Evolutionary conservation across 2,797 vertebrate genomes (phyloP).

Genomic region (Crax fasciolata): DNA sequence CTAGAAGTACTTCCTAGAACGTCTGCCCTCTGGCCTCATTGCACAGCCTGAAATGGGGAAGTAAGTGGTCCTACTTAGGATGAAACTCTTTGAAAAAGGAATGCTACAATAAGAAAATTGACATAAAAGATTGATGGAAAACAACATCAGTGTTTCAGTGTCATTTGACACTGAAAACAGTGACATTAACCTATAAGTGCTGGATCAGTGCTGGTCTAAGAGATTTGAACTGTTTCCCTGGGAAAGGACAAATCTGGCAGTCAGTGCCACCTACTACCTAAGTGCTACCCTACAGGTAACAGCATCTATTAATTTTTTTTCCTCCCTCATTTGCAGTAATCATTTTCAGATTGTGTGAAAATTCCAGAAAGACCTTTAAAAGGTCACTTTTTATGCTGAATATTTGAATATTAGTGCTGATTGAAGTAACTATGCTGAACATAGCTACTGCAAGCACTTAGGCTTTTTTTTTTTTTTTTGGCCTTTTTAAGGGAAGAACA

Average conservation of each 20-base stretch:
- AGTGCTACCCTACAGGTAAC: not conserved
- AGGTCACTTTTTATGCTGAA: not conserved
- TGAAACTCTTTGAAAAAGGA: not conserved
- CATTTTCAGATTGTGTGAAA: not conserved
- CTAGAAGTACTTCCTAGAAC: not conserved
- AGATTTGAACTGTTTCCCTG: not conserved
- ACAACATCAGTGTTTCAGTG: not conserved
- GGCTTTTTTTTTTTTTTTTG: not conserved
- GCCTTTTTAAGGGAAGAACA: not conserved
- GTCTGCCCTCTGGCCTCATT: not conserved
- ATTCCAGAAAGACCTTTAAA: not conserved
- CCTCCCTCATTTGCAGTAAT: not conserved
- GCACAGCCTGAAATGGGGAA: not conserved
- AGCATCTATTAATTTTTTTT: not conserved
- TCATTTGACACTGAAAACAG: not conserved
- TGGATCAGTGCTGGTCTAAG: not conserved
- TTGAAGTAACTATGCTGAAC: not conserved
- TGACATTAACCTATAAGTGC: not conserved
- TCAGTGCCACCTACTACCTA: not conserved
- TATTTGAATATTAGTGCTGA: not conserved
- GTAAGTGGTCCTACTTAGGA: not conserved
- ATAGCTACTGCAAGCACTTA: not conserved
- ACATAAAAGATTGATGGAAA: not conserved
- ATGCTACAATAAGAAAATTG: not conserved
- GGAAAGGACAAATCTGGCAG: not conserved